A percentile compares a stretch with the other conserved stretches of the same genome.
Conservation (phyloP, 2,113 vertebrate genomes). For the Laterallus jamaicensis region DNA sequence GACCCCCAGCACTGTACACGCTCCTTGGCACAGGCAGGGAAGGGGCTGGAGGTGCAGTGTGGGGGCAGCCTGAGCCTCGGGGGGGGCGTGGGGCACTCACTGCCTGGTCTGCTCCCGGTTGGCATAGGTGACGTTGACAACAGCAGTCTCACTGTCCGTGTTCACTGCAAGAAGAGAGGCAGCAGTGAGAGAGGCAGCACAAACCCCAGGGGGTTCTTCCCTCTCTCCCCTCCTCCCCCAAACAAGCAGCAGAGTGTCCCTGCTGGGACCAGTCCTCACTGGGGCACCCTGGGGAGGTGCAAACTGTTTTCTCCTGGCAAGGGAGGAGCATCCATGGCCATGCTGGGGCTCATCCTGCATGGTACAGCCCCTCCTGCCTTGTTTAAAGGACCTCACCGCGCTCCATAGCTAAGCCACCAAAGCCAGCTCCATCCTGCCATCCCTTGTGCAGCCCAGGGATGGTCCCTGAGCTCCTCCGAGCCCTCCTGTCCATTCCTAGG, state of each 20-base stretch:
- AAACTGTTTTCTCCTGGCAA: accelerated
- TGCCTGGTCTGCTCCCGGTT: slow-evolving; percentile 92
- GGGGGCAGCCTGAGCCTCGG: background rate
- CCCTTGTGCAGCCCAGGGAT: accelerated
- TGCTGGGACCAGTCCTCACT: accelerated
- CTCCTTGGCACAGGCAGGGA: accelerated
- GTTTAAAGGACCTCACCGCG: accelerated
- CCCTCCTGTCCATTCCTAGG: background rate
- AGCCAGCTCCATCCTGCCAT: background rate
- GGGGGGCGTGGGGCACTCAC: slow-evolving; percentile 72
- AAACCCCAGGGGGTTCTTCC: accelerated
- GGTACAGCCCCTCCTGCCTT: background rate
- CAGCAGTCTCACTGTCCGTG: slow-evolving; percentile 93
- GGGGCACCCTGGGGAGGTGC: background rate
- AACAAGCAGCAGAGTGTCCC: background rate
- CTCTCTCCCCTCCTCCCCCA: background rate
- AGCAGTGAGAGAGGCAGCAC: background rate
- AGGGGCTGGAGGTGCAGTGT: background rate
- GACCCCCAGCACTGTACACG: background rate
- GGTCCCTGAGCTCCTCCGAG: background rate
- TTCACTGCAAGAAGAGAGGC: slow-evolving; percentile 79
- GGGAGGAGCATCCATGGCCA: accelerated
- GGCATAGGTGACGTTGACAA: slow-evolving; percentile 93
- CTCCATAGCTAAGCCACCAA: background rate
- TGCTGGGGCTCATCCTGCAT: background rate